Evolutionary conservation across 2,888 invertebrate genomes (phyloP).

Genomic region (Troglohyphantes excavatus): DNA sequence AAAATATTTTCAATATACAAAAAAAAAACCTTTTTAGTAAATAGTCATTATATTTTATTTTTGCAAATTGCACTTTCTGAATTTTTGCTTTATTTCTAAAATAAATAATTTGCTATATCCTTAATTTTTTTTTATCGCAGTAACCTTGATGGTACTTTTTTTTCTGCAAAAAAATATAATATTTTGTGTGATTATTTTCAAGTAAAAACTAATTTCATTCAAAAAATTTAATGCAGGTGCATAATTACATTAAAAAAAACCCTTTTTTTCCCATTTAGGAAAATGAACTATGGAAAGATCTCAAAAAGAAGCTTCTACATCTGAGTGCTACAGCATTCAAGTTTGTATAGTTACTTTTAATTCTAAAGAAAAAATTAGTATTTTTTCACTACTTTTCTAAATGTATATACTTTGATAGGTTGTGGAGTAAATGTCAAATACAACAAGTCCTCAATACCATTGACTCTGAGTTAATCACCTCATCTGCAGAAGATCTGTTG

Average conservation of each 20-base stretch:
- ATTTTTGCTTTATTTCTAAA: too few relatives aligned
- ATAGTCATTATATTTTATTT: too few relatives aligned
- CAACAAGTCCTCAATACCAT: slow-evolving; percentile 21
- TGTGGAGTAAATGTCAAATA: slow-evolving; percentile 60
- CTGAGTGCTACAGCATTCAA: slow-evolving; percentile 56
- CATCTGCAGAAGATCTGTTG: slow-evolving; percentile 57
- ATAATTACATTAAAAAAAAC: neutral
- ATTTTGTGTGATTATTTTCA: too few relatives aligned
- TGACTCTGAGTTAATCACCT: slow-evolving; percentile 19
- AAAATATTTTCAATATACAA: too few relatives aligned
- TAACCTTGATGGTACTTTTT: too few relatives aligned
- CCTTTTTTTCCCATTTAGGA: slow-evolving; percentile 44
- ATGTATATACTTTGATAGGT: too few relatives aligned
- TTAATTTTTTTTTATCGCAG: too few relatives aligned
- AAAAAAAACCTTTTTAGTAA: too few relatives aligned
- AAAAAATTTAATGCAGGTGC: neutral
- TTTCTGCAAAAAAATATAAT: too few relatives aligned
- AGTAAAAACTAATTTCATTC: too few relatives aligned
- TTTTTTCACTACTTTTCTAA: neutral
- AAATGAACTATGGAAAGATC: slow-evolving; percentile 60
- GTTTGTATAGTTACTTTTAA: slow-evolving; percentile 24
- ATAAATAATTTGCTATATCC: too few relatives aligned
- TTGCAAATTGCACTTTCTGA: too few relatives aligned
- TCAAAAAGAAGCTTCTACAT: slow-evolving; percentile 64
- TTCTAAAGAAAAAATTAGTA: neutral